Evolutionary conservation across 2,888 invertebrate genomes (phyloP).

Genomic region (Neoascia interrupta): DNA sequence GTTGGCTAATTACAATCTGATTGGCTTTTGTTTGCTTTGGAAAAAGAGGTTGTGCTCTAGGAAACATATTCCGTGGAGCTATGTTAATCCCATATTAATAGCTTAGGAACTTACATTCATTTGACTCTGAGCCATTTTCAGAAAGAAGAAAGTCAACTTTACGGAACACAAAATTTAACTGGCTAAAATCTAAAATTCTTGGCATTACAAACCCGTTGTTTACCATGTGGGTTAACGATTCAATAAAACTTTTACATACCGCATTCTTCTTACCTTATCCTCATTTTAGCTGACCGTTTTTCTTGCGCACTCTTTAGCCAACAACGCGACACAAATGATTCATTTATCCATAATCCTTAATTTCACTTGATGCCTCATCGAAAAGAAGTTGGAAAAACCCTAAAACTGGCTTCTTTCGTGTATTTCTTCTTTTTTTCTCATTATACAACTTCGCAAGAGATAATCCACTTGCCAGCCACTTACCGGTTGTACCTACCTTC

Average conservation of each 20-base stretch:
- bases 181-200: too few relatives aligned
- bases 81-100: too few relatives aligned
- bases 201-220: too few relatives aligned
- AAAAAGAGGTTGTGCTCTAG: too few relatives aligned
- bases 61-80: too few relatives aligned
- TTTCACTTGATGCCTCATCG: constrained; percentile 18
- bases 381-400: constrained; percentile 13
- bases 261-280: not conserved
- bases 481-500: constrained; percentile 24
- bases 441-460: constrained; percentile 9
- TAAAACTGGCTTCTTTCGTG: constrained; percentile 4
- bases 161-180: too few relatives aligned
- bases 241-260: not conserved
- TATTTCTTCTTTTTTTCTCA: constrained; percentile 14
- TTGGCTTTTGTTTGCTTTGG: constrained; percentile 13
- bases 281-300: not conserved
- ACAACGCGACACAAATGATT: constrained; percentile 24
- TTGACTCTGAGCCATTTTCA: too few relatives aligned
- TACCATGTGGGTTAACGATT: constrained; percentile 25
- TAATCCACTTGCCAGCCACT: constrained; percentile 34
- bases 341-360: constrained; percentile 17
- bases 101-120: too few relatives aligned
- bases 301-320: not conserved
- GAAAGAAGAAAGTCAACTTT: too few relatives aligned
- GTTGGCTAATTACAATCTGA: constrained; percentile 30